phyloP scores from a whole-genome alignment of 2,888 invertebrate genomes.

The Podotricha telesiphe region DNA sequence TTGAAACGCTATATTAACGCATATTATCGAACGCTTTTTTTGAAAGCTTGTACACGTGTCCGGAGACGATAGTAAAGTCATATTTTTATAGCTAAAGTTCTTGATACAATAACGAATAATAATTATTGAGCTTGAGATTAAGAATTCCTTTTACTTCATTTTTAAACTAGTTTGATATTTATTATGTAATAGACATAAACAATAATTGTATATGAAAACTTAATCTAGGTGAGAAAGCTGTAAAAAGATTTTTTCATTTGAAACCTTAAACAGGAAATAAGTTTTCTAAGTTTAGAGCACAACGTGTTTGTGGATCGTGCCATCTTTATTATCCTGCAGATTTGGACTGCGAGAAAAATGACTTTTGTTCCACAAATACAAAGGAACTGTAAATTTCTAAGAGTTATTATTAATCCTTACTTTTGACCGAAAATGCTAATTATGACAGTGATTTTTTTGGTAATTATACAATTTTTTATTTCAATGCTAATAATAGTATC shows the following conservation, averaged over 20 bases:
- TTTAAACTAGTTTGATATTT: no score
- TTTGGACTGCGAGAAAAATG: constrained; percentile 27
- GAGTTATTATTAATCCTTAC: constrained; percentile 13
- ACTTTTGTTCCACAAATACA: constrained; percentile 28
- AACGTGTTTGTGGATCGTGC: constrained; percentile 24
- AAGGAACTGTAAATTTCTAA: constrained; percentile 13
- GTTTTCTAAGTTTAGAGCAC: constrained; percentile 4
- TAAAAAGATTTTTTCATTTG: constrained; percentile 7
- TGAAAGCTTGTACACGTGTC: no score
- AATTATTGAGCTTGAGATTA: no score
- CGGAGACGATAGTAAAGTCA: no score
- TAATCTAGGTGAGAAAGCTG: constrained; percentile 1
- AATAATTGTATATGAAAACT: neutral
- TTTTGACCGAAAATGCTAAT: neutral
- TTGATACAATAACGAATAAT: no score
- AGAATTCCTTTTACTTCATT: no score
- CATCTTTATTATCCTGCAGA: constrained; percentile 30
- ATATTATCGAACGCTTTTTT: no score
- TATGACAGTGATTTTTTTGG: no score
- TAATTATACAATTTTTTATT: no score
- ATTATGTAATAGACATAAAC: neutral
- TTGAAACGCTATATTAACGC: no score
- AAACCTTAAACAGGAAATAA: constrained; percentile 7
- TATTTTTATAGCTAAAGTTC: no score
- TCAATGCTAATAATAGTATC: no score